These are phyloP conservation scores for Dendroctonus valens DNA, from an alignment of 1,140 invertebrate genomes.

Conservation along the genomic window DNA sequence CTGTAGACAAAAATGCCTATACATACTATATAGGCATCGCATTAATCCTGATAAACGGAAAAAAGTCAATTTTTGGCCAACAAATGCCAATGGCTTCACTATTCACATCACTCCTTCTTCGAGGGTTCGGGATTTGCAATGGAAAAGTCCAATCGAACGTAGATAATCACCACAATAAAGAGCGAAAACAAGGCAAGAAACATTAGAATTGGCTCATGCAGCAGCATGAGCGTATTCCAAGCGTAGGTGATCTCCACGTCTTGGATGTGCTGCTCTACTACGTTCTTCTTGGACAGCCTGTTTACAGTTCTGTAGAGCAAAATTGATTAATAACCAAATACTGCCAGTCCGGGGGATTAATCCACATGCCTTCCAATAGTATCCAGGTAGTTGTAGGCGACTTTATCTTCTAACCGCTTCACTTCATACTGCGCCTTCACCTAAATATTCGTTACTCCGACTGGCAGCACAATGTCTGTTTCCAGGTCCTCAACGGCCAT, in stretches of 20 bases:
- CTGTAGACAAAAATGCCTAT: too few species aligned
- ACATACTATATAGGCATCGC: too few species aligned
- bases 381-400: slow-evolving; percentile 94
- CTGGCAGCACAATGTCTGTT: slow-evolving; percentile 92
- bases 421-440: slow-evolving; percentile 82
- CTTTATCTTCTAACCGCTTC: slow-evolving; percentile 67
- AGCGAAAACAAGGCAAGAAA: slow-evolving; percentile 87
- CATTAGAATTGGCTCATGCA: slow-evolving; percentile 91
- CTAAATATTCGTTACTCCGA: slow-evolving; percentile 82
- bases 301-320: slow-evolving; percentile 70
- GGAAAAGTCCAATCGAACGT: slow-evolving; percentile 94
- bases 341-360: too few species aligned
- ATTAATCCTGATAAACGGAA: too few species aligned
- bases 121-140: slow-evolving; percentile 57
- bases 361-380: slow-evolving; percentile 72
- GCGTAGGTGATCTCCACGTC: slow-evolving; percentile 84
- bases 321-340: background rate
- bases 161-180: slow-evolving; percentile 90
- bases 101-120: slow-evolving; percentile 46
- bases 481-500: slow-evolving; percentile 91
- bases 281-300: slow-evolving; percentile 78
- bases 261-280: slow-evolving; percentile 97
- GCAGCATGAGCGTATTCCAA: slow-evolving; percentile 80
- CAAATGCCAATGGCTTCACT: too few species aligned
- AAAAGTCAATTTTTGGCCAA: too few species aligned